A percentile compares a stretch with the other conserved stretches of the same genome.
These are phyloP conservation scores for Planiliza haematocheilus DNA, from an alignment of 2,113 vertebrate species.

Conservation along the genomic window DNA sequence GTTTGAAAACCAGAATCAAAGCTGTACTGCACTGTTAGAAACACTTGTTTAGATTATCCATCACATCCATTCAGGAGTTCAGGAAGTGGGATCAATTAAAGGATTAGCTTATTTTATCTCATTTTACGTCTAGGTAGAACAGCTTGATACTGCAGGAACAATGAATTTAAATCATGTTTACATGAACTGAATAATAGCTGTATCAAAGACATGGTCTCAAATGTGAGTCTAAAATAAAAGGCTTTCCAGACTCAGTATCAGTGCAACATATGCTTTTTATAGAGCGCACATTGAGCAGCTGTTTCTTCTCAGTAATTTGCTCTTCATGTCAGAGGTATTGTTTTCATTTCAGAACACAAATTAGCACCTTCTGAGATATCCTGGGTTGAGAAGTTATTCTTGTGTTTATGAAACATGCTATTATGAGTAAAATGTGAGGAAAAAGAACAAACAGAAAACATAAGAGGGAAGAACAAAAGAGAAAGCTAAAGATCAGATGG, in stretches of 20 bases:
- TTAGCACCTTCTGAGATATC: conserved; percentile 14
- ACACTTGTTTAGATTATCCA: no score
- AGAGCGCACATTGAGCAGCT: conserved; percentile 8
- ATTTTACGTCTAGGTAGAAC: no score
- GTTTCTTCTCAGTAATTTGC: conserved; percentile 9
- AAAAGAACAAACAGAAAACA: not conserved
- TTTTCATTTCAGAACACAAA: conserved; percentile 33
- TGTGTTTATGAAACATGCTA: conserved; percentile 25
- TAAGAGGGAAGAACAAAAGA: not conserved
- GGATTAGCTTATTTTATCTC: no score
- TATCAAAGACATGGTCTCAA: no score
- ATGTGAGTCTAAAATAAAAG: not conserved
- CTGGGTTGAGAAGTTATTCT: not conserved
- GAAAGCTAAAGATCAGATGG: conserved; percentile 26
- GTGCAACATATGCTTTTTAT: not conserved
- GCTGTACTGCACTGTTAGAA: no score
- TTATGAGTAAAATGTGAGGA: conserved; percentile 9
- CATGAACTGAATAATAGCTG: not conserved
- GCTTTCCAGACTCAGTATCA: not conserved
- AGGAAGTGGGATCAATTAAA: no score
- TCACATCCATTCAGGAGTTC: no score
- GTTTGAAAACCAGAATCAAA: no score
- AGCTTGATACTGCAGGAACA: no score
- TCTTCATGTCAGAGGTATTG: conserved; percentile 12
- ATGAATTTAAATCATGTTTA: not conserved